Conservation (phyloP, 2,888 invertebrate species). For the Agriopis marginaria region DNA sequence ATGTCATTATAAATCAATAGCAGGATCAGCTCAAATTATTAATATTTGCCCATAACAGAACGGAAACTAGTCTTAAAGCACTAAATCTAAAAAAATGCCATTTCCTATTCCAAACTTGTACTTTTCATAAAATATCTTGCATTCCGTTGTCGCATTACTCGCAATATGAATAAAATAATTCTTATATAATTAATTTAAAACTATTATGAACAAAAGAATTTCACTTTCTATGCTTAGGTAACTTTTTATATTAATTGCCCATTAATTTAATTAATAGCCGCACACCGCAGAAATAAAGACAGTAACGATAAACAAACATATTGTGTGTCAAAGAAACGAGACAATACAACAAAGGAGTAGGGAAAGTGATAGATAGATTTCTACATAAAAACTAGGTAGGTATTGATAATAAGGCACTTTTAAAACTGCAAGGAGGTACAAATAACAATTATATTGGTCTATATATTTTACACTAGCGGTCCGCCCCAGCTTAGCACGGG, state of each 20-base stretch:
- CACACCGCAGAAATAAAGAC: slow-evolving; percentile 8
- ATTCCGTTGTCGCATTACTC: slow-evolving; percentile 9
- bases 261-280: slow-evolving; percentile 6
- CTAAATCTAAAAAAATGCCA: too few relatives aligned
- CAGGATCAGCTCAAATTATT: too few relatives aligned
- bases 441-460: too few relatives aligned
- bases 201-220: slow-evolving; percentile 13
- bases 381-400: too few relatives aligned
- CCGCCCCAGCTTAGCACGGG: too few relatives aligned
- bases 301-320: slow-evolving; percentile 9
- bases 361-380: neutral
- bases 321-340: slow-evolving; percentile 1
- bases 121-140: slow-evolving; percentile 3
- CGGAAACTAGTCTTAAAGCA: too few relatives aligned
- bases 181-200: slow-evolving; percentile 8
- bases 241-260: slow-evolving; percentile 9
- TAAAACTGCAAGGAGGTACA: too few relatives aligned
- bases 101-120: neutral
- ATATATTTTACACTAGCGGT: too few relatives aligned
- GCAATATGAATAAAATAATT: neutral
- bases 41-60: too few relatives aligned
- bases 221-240: slow-evolving; percentile 21
- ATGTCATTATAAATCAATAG: too few relatives aligned
- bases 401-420: too few relatives aligned
- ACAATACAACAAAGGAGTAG: slow-evolving; percentile 12